Conservation (phyloP, 2,113 vertebrate species). For the Callipepla squamata region DNA sequence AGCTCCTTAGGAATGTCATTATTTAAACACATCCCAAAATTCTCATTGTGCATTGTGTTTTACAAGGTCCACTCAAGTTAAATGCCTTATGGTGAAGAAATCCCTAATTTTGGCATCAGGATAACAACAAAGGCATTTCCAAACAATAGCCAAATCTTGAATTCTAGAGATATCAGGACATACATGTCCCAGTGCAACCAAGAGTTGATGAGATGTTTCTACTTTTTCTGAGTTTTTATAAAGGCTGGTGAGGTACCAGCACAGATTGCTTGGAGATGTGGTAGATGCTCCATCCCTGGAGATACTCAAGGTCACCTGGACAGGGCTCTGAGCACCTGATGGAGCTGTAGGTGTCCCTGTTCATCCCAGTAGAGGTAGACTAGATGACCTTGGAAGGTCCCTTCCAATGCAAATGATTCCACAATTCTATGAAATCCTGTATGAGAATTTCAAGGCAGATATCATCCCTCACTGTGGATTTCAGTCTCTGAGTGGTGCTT, state of each 20-base stretch:
- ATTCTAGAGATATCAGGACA: not conserved
- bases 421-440: too few species aligned
- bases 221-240: not conserved
- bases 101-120: not conserved
- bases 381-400: too few species aligned
- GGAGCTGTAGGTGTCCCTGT: too few species aligned
- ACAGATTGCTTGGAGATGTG: too few species aligned
- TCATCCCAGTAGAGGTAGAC: too few species aligned
- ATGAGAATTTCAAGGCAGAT: not conserved
- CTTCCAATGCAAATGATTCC: too few species aligned
- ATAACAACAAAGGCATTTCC: not conserved
- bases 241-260: too few species aligned
- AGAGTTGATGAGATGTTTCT: not conserved
- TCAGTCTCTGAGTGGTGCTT: not conserved
- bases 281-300: too few species aligned
- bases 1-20: conserved; percentile 11
- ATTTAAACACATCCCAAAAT: not conserved
- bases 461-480: not conserved
- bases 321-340: too few species aligned
- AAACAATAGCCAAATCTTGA: not conserved
- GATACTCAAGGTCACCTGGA: too few species aligned
- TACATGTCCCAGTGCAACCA: not conserved
- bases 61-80: not conserved
- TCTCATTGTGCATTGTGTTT: not conserved
- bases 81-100: not conserved